Evolutionary conservation across 2,797 vertebrate genomes (phyloP).

Genomic region (Neosilurus hyrtlii): DNA sequence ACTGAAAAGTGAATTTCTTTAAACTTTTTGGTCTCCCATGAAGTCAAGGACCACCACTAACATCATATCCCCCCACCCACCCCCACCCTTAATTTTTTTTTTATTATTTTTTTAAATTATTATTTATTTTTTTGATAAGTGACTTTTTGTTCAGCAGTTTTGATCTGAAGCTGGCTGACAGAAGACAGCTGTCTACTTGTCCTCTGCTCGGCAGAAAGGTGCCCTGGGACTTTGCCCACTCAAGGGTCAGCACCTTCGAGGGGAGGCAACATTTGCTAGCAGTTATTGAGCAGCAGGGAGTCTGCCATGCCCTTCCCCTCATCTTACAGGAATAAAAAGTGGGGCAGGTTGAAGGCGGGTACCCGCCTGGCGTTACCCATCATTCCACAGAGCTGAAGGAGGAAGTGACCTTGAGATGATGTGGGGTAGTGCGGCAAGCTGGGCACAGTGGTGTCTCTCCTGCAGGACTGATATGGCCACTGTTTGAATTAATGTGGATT

Average conservation of each 20-base stretch:
- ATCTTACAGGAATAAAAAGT: conserved; percentile 53
- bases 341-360: conserved; percentile 52
- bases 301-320: conserved; percentile 44
- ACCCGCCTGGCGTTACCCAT: conserved; percentile 62
- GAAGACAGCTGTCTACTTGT: conserved; percentile 76
- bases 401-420: conserved; percentile 70
- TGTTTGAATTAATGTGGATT: conserved; percentile 42
- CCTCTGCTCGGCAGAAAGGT: conserved; percentile 67
- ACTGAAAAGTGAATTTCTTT: neutral
- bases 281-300: conserved; percentile 73
- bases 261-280: conserved; percentile 76
- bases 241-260: conserved; percentile 71
- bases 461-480: conserved; percentile 59
- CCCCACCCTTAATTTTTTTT: neutral
- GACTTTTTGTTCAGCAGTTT: conserved; percentile 53
- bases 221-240: conserved; percentile 70
- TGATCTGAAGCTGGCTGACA: conserved; percentile 64
- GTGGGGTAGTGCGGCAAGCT: conserved; percentile 53
- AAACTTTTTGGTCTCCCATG: conserved; percentile 38
- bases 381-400: conserved; percentile 68
- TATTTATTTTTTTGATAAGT: conserved; percentile 31
- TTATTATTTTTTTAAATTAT: neutral
- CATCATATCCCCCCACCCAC: too few relatives aligned
- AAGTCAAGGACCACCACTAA: conserved; percentile 30
- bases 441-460: conserved; percentile 54